Conservation (phyloP, 2,797 vertebrate species). For the Stomatorhinus walkeri region DNA sequence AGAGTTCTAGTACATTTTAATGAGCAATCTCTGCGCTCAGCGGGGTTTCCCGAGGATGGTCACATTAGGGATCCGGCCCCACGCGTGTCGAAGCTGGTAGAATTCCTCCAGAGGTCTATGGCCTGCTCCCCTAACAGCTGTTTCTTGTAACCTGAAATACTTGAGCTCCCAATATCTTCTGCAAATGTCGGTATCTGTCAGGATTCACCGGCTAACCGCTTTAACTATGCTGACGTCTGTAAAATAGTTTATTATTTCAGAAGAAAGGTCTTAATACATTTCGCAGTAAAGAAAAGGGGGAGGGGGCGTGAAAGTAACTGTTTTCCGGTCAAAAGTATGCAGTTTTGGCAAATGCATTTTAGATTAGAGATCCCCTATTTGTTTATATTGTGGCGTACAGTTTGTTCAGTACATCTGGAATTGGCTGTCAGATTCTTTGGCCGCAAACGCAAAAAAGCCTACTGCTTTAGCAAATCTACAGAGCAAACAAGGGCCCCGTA, state of each 20-base stretch:
- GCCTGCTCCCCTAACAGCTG: constrained; percentile 61
- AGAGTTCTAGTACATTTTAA: not conserved
- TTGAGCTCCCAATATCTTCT: constrained; percentile 62
- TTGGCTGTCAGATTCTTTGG: constrained; percentile 10
- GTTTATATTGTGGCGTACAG: constrained; percentile 13
- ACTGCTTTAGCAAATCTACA: constrained; percentile 7
- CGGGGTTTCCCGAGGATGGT: not conserved
- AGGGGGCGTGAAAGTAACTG: not conserved
- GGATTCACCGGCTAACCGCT: constrained; percentile 44
- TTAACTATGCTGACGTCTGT: not conserved
- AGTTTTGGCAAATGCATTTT: constrained; percentile 9
- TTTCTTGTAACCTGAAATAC: constrained; percentile 71
- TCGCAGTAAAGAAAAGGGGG: not conserved
- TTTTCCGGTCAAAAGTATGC: not conserved
- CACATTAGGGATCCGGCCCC: constrained; percentile 14
- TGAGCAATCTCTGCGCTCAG: not conserved
- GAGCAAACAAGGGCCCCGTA: constrained; percentile 3
- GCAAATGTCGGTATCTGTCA: constrained; percentile 55
- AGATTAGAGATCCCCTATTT: not conserved
- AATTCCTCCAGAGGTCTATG: constrained; percentile 44
- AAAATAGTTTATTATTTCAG: constrained; percentile 5
- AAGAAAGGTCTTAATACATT: not conserved
- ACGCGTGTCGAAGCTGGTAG: constrained; percentile 30
- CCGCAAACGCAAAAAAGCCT: not conserved
- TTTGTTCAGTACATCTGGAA: constrained; percentile 10